Base-by-base conservation (phyloP, 2,113 vertebrate species). In the Mormyrus lacerda region DNA sequence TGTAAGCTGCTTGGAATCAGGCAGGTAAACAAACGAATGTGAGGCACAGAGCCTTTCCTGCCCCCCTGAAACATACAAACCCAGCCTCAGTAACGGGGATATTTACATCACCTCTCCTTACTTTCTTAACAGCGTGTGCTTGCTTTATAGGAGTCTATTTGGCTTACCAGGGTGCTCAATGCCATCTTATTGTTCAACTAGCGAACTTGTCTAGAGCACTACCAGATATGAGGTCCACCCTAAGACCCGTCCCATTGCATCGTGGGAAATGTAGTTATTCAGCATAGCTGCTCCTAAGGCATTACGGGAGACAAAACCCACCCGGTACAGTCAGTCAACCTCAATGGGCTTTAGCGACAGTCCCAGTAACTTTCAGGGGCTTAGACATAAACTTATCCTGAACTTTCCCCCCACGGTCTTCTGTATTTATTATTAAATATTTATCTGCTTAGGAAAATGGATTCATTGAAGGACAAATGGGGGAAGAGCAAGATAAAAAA, bases 401-500 rank as follows among this genome's bases (percentile, higher is more conserved):
- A 69, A 89, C 44, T 86, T 50, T 69, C 19, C 53, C 21, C 89
- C 47, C 39, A 47, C n/a, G 48, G 79, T 82, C 48, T 21, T 21
- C 19, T 55, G 19, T 3, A 86, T 86, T 86, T 27, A 86, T 85
- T 84, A 47, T 84, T 65, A 31, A 89, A 61, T 88, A 27, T 50
- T 86, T 19, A 89, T 48, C 21, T 73, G 61, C n/a, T 47, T 19
- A 24, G 42, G 42, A 10, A 73, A 31, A 88, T 47, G 21, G 87
- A 88, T 15, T 73, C 24, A 65, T 86, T 31, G n/a, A n/a, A 61
- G n/a, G 86, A 87, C 8, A 24, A 44, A 42, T 21, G 39, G 31
- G 27, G n/a, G 84, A 50, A 50, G 45, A 79, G 35, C 73, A 61
- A 19, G 55, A 39, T 17, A 44, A 87, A 19, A 27, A 27, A 27